These are phyloP conservation scores for Sebastes aleutianus DNA, from an alignment of 2,797 vertebrate genomes.

Conservation along the genomic window DNA sequence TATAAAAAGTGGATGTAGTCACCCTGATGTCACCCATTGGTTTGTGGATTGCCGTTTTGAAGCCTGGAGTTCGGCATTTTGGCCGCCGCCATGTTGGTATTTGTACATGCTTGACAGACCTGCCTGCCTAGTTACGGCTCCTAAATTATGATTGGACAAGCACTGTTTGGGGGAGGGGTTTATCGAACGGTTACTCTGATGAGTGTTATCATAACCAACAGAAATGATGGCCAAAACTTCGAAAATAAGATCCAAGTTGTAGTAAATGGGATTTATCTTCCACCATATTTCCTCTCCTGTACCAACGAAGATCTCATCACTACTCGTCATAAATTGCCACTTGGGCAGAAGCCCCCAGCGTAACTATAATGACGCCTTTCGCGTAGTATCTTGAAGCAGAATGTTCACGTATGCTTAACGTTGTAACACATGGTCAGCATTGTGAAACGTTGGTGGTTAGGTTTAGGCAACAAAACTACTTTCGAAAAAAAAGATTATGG, in stretches of 20 bases:
- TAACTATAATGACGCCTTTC: background rate
- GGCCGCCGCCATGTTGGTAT: too few relatives aligned
- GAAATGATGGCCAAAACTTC: background rate
- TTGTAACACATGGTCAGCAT: background rate
- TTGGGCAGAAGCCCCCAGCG: too few relatives aligned
- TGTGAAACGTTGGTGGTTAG: background rate
- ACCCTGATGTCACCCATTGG: too few relatives aligned
- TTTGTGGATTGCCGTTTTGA: rapidly evolving
- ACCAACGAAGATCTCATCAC: background rate
- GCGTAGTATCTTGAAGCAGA: background rate
- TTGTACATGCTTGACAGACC: background rate
- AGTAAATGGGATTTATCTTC: slow-evolving; percentile 1
- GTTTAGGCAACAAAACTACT: background rate
- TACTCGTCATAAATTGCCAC: rapidly evolving
- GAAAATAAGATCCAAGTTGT: background rate
- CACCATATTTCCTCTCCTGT: background rate
- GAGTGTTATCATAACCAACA: background rate
- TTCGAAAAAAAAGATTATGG: background rate
- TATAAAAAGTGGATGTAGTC: too few relatives aligned
- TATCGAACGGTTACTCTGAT: background rate
- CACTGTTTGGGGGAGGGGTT: background rate
- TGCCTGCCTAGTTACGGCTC: background rate
- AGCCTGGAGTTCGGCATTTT: too few relatives aligned
- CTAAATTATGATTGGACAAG: slow-evolving; percentile 8
- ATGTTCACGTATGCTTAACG: rapidly evolving